phyloP scores from a whole-genome alignment of 1,140 invertebrate species.

The Xylocopa sonorina region DNA sequence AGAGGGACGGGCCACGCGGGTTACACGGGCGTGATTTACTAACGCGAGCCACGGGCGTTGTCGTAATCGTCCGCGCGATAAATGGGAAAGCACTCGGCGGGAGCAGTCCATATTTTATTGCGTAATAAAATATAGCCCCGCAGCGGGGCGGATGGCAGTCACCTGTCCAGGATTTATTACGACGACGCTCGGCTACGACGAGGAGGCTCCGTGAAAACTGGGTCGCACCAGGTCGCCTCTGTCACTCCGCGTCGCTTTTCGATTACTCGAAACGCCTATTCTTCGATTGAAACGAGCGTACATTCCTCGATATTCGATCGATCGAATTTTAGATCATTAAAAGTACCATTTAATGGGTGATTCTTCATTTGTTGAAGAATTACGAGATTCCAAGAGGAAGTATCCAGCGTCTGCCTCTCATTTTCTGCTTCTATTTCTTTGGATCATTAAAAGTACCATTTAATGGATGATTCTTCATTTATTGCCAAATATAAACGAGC shows the following conservation, averaged over 20 bases:
- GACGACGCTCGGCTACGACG: neutral
- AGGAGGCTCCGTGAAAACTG: neutral
- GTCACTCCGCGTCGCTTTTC: neutral
- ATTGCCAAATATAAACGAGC: no score
- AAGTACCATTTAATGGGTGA: no score
- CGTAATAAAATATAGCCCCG: slow-evolving; percentile 33
- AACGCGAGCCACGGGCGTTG: no score
- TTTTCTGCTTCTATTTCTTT: neutral
- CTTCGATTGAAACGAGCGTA: no score
- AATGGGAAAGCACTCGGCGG: slow-evolving; percentile 16
- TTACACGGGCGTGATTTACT: slow-evolving; percentile 11
- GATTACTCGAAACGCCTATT: neutral
- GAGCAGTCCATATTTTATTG: slow-evolving; percentile 40
- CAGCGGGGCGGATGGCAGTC: neutral
- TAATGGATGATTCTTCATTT: no score
- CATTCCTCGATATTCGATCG: no score
- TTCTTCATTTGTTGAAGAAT: no score
- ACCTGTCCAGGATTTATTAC: slow-evolving; percentile 32
- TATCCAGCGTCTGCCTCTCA: neutral
- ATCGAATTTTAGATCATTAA: no score
- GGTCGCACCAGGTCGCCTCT: neutral
- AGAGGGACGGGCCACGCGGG: neutral
- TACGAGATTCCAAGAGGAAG: neutral
- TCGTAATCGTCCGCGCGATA: slow-evolving; percentile 29
- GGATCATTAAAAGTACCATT: no score